Conservation (phyloP, 2,113 vertebrate genomes). For the Hippocampus zosterae region DNA sequence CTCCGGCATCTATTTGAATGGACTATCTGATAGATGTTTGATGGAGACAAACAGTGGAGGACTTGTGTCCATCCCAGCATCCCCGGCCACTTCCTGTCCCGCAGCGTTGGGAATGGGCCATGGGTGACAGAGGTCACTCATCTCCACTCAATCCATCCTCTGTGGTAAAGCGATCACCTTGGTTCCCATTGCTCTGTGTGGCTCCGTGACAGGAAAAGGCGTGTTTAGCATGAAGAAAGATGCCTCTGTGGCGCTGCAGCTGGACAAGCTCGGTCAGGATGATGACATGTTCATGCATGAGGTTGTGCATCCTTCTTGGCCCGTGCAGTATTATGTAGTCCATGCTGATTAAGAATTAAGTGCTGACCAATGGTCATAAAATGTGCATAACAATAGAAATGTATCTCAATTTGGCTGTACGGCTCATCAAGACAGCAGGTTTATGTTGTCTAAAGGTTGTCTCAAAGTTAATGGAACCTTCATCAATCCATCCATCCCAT, state of each 20-base stretch:
- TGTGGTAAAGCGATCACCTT: constrained; percentile 40
- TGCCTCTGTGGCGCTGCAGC: constrained; percentile 59
- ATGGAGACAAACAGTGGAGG: constrained; percentile 64
- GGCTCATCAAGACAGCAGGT: background rate
- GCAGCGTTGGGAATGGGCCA: constrained; percentile 57
- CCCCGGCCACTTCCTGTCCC: constrained; percentile 68
- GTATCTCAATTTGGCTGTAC: background rate
- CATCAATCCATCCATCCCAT: no score
- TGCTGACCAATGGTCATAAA: background rate
- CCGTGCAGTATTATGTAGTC: background rate
- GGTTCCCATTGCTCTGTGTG: constrained; percentile 36
- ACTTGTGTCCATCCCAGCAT: constrained; percentile 63
- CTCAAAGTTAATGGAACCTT: no score
- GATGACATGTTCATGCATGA: constrained; percentile 25
- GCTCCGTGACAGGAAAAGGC: constrained; percentile 55
- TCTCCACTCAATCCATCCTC: constrained; percentile 65
- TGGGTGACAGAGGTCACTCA: constrained; percentile 65
- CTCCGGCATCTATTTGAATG: constrained; percentile 57
- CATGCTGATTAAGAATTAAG: background rate
- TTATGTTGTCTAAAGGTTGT: background rate
- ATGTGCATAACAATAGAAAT: background rate
- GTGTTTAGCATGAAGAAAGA: constrained; percentile 57
- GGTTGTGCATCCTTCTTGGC: background rate
- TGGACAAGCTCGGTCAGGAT: constrained; percentile 43
- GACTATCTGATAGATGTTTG: constrained; percentile 61